Evolutionary conservation across 2,888 invertebrate genomes (phyloP).

Genomic region (Apamea sordens): DNA sequence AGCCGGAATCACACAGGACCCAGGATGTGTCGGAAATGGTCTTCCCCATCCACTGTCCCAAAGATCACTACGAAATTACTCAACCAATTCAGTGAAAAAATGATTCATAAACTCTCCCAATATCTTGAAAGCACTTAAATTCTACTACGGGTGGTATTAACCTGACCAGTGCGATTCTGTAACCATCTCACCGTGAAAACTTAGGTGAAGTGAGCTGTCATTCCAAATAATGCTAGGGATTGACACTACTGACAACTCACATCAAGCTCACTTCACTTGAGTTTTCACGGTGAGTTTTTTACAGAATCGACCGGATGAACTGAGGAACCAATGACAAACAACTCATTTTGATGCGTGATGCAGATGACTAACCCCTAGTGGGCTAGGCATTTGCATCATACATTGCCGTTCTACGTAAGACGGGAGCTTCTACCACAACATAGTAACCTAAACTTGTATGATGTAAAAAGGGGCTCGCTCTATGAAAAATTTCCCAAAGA

Average conservation of each 20-base stretch:
- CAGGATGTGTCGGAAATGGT: neutral
- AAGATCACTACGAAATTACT: neutral
- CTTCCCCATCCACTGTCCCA: neutral
- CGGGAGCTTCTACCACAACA: neutral
- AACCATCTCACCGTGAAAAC: too few relatives aligned
- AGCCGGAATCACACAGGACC: neutral
- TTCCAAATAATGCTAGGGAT: too few relatives aligned
- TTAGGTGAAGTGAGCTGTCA: too few relatives aligned
- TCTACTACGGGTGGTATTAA: neutral
- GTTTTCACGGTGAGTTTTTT: too few relatives aligned
- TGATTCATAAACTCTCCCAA: neutral
- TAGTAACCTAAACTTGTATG: neutral
- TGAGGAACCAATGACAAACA: neutral
- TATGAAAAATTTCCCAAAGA: constrained; percentile 3
- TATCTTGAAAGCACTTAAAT: neutral
- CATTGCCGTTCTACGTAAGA: neutral
- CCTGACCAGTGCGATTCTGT: too few relatives aligned
- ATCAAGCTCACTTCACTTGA: too few relatives aligned
- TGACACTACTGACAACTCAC: too few relatives aligned
- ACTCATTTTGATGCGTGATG: neutral
- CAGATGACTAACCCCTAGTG: neutral
- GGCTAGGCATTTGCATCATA: too few relatives aligned
- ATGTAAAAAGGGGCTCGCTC: neutral
- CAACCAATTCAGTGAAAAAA: neutral
- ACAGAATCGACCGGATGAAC: too few relatives aligned